phyloP scores from a whole-genome alignment of 1,140 invertebrate species.

The Zaprionus lachaisei region DNA sequence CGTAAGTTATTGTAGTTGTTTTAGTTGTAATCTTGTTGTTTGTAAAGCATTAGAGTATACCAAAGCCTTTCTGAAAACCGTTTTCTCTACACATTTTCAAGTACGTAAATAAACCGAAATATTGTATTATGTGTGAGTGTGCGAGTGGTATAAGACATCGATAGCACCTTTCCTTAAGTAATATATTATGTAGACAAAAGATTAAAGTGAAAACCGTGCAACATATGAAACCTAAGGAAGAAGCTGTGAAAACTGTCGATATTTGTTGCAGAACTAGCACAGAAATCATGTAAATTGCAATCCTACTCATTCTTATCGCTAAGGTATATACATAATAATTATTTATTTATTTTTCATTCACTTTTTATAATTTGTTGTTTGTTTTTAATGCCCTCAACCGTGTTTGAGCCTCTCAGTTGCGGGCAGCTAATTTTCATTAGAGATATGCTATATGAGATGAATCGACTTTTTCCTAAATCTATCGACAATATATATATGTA shows the following conservation, averaged over 20 bases:
- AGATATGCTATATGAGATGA: conserved; percentile 56
- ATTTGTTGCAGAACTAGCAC: conserved; percentile 7
- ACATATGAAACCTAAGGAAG: conserved; percentile 41
- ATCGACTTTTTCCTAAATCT: conserved; percentile 42
- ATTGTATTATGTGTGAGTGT: conserved; percentile 13
- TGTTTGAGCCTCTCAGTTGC: conserved; percentile 39
- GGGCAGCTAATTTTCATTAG: conserved; percentile 38
- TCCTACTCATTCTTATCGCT: conserved; percentile 7
- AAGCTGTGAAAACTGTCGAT: conserved; percentile 21
- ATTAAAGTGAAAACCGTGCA: conserved; percentile 33
- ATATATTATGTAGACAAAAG: conserved; percentile 25
- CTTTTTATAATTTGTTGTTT: conserved; percentile 20
- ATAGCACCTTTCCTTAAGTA: conserved; percentile 72
- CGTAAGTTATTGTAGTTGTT: conserved; percentile 45
- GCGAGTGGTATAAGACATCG: conserved; percentile 65
- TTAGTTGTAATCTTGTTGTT: conserved; percentile 50
- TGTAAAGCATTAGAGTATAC: conserved; percentile 84
- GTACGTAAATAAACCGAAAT: conserved; percentile 5
- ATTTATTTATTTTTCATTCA: neutral
- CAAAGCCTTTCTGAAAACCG: conserved; percentile 81
- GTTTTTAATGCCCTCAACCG: conserved; percentile 36
- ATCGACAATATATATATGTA: conserved; percentile 33
- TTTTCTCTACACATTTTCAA: conserved; percentile 43
- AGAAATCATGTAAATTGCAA: conserved; percentile 8
- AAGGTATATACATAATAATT: conserved; percentile 43